Evolutionary conservation across 23 tunicate genomes (phyloP).

Genomic region (Styela clava): DNA sequence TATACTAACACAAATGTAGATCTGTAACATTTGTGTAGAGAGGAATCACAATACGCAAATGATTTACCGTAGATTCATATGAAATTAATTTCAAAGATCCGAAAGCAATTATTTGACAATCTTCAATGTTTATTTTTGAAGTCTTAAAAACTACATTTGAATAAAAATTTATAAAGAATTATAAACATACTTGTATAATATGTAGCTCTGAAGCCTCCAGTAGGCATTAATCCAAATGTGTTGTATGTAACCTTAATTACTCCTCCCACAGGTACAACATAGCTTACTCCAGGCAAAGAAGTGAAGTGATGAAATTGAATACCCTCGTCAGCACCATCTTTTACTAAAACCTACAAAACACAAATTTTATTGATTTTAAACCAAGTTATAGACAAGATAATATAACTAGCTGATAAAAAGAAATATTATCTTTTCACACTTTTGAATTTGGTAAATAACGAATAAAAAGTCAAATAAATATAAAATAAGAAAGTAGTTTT

Average conservation of each 20-base stretch:
- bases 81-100: too few relatives aligned
- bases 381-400: not conserved
- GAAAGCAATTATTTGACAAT: too few relatives aligned
- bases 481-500: too few relatives aligned
- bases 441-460: too few relatives aligned
- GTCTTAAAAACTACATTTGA: too few relatives aligned
- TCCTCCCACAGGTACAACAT: not conserved
- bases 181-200: conserved; percentile 4
- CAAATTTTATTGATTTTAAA: not conserved
- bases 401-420: not conserved
- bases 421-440: not conserved
- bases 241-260: not conserved
- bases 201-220: conserved; percentile 5
- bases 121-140: too few relatives aligned
- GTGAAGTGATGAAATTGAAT: not conserved
- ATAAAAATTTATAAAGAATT: too few relatives aligned
- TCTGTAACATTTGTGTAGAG: too few relatives aligned
- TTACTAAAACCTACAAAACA: not conserved
- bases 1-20: too few relatives aligned
- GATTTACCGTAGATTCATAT: too few relatives aligned
- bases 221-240: conserved; percentile 13
- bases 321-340: not conserved
- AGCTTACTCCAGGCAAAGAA: not conserved
- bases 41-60: too few relatives aligned
- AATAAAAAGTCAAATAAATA: too few relatives aligned